phyloP scores from a whole-genome alignment of 2,888 invertebrate species.

The Creontiades dilutus region DNA sequence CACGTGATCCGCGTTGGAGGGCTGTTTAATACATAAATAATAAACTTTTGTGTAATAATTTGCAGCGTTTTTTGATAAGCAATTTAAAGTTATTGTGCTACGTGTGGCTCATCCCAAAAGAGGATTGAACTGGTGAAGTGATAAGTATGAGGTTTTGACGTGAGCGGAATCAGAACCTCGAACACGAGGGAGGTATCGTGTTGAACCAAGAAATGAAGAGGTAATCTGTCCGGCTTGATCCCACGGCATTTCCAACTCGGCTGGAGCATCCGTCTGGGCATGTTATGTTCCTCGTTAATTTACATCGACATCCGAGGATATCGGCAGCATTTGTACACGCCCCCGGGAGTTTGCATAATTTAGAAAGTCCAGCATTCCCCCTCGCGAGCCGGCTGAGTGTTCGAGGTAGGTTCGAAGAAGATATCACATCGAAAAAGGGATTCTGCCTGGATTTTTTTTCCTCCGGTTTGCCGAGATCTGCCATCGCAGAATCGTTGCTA shows the following conservation, averaged over 20 bases:
- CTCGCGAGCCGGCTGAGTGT: background rate
- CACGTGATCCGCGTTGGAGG: no score
- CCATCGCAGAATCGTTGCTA: no score
- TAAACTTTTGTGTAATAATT: no score
- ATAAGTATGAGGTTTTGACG: no score
- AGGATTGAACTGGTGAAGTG: no score
- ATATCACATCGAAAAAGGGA: conserved; percentile 27
- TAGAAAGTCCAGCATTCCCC: conserved; percentile 25
- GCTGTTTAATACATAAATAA: no score
- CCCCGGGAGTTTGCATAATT: conserved; percentile 31
- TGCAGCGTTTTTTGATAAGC: no score
- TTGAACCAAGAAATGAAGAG: conserved; percentile 25
- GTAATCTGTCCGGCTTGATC: conserved; percentile 30
- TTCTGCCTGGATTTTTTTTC: no score
- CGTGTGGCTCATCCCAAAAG: no score
- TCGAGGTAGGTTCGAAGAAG: conserved; percentile 15
- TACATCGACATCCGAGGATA: conserved; percentile 35
- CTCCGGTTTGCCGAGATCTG: no score
- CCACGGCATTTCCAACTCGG: background rate
- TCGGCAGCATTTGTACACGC: conserved; percentile 31
- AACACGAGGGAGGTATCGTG: background rate
- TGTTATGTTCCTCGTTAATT: conserved; percentile 22
- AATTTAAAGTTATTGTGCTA: no score
- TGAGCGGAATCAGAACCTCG: background rate
- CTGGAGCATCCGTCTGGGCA: conserved; percentile 8